Percentiles rank a stretch among this genome's conserved stretches.
These are phyloP conservation scores for Magallana gigas DNA, from an alignment of 1,140 invertebrate genomes.

Conservation along the genomic window DNA sequence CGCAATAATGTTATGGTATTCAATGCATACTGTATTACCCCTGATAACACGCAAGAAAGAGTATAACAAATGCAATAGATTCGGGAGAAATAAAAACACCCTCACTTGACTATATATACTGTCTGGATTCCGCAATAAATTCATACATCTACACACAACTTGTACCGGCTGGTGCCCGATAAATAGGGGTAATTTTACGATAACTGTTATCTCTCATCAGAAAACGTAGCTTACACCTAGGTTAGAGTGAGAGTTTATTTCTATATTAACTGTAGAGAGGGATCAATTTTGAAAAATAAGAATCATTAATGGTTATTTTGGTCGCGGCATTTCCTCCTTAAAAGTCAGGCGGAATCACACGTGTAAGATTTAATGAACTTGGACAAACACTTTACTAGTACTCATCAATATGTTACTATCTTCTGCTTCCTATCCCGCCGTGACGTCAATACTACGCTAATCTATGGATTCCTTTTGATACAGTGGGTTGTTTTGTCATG, in stretches of 20 bases:
- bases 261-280: not conserved
- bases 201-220: slow-evolving; percentile 23
- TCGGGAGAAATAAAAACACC: slow-evolving; percentile 3
- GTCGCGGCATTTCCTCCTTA: not conserved
- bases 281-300: too few species aligned
- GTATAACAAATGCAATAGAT: not conserved
- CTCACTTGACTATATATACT: not conserved
- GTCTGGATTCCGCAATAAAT: slow-evolving; percentile 11
- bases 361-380: not conserved
- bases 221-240: slow-evolving; percentile 12
- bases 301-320: not conserved
- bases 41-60: slow-evolving; percentile 8
- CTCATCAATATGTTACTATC: slow-evolving; percentile 32
- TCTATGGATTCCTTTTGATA: slow-evolving; percentile 34
- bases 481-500: slow-evolving; percentile 22
- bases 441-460: slow-evolving; percentile 30
- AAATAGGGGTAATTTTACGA: slow-evolving; percentile 34
- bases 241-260: slow-evolving; percentile 11
- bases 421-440: not conserved
- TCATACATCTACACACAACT: not conserved
- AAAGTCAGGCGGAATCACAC: not conserved
- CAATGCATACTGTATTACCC: not conserved
- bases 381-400: slow-evolving; percentile 24
- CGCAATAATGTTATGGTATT: slow-evolving; percentile 24
- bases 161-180: slow-evolving; percentile 24